Evolutionary conservation across 2,113 vertebrate species (phyloP), one percentile per base, ranked within the genome.

Genomic region (Chlamydotis undulata): DNA sequence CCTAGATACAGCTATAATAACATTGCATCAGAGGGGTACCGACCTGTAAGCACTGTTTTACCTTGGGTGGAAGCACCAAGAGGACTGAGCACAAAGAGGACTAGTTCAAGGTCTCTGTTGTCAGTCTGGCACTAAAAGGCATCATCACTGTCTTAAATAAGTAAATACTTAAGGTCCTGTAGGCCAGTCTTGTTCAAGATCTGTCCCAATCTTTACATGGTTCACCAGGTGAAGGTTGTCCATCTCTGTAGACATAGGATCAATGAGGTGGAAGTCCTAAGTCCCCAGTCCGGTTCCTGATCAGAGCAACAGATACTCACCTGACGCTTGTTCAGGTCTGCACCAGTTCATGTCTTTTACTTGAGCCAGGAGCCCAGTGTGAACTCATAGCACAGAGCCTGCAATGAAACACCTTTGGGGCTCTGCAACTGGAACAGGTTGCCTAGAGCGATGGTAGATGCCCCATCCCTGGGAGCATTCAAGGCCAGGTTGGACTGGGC

Each of bases 241-340:
- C 6, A 3, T 85, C n/a, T 41, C 68, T 94, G 18, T 74, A 70
- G 39, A 15, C 7, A 3, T 14, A 41, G 60, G 22, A 24, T 25
- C 37, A 29, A 35, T 61, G 52, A 76, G 47, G 35, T 78, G 19
- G 31, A 59, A 52, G 19, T 45, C 7, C 0, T n/a, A 29, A 82
- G 18, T 87, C 43, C 31, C 35, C 53, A 41, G 21, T 45, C 19
- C 3, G 2, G 47, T 82, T 71, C 29, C 57, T 86, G 19, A n/a
- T 26, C 1, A 2, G 31, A 87, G 24, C 59, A 57, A 9, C 17
- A 29, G 29, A 35, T 41, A 13, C 24, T 37, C 31, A 24, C 39
- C 39, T 24, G 28, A n/a, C 1, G 4, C 31, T 50, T 7, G 0
- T 7, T 13, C 0, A 1, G 47, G 28, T 49, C 67, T 73, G 73